Percentiles rank a stretch among this genome's conserved stretches.
Conservation (phyloP, 2,888 invertebrate species). For the Exocentrus adspersus region DNA sequence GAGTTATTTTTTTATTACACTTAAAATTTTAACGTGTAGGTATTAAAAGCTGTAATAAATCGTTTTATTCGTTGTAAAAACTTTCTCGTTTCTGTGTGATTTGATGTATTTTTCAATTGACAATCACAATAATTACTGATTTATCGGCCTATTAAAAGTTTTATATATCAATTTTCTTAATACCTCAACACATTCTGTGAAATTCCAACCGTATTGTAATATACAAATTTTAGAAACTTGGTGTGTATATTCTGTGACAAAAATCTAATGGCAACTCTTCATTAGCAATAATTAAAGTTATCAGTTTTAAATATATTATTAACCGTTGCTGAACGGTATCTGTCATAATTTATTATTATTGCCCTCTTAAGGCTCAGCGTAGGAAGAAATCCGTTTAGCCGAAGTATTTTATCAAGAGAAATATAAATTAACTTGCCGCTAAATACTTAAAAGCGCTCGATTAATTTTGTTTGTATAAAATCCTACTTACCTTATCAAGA, state of each 20-base stretch:
- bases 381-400: neutral
- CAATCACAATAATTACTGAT: too few species aligned
- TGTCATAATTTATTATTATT: neutral
- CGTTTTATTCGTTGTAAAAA: constrained; percentile 8
- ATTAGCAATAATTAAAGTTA: neutral
- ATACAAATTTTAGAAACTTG: too few species aligned
- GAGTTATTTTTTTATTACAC: constrained; percentile 8
- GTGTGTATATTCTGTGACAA: too few species aligned
- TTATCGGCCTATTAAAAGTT: too few species aligned
- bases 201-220: too few species aligned
- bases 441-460: neutral
- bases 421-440: neutral
- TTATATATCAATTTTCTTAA: too few species aligned
- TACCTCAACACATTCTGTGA: too few species aligned
- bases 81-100: constrained; percentile 15
- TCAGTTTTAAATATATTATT: neutral
- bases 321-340: neutral
- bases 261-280: neutral
- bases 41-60: constrained; percentile 22
- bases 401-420: neutral
- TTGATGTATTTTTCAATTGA: neutral
- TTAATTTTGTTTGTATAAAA: neutral
- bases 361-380: neutral
- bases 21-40: constrained; percentile 1
- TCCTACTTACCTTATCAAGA: neutral